Conservation (phyloP, 2,888 invertebrate species). For the Crepidodera aurea region DNA sequence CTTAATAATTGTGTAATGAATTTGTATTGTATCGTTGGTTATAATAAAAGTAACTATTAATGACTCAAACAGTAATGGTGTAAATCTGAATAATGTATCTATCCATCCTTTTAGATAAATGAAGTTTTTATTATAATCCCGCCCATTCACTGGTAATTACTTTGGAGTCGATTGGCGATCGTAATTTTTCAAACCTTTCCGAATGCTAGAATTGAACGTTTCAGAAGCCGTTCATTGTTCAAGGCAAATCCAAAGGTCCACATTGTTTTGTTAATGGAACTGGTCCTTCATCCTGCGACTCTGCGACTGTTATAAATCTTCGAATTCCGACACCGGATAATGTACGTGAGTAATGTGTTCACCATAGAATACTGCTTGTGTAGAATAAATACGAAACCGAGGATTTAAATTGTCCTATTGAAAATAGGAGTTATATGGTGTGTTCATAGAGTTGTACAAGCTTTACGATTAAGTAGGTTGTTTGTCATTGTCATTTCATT, state of each 20-base stretch:
- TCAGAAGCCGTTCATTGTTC: conserved; percentile 19
- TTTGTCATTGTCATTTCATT: too few species aligned
- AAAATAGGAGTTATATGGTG: background rate
- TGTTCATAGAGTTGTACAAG: background rate
- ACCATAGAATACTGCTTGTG: conserved; percentile 4
- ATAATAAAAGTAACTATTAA: too few species aligned
- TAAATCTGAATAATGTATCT: too few species aligned
- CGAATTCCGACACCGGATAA: conserved; percentile 33
- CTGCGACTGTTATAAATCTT: conserved; percentile 28
- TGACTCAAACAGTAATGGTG: too few species aligned
- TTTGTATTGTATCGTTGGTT: too few species aligned
- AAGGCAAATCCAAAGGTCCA: conserved; percentile 18
- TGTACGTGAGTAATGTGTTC: conserved; percentile 26
- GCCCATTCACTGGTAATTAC: conserved; percentile 18
- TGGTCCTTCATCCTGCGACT: background rate
- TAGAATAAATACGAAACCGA: conserved; percentile 14
- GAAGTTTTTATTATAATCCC: conserved; percentile 10
- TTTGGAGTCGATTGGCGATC: conserved; percentile 11
- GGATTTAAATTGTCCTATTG: conserved; percentile 16
- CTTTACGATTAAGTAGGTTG: too few species aligned
- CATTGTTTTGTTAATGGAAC: conserved; percentile 25
- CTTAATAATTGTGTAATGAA: too few species aligned
- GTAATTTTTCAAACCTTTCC: conserved; percentile 22
- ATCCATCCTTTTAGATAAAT: too few species aligned
- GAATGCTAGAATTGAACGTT: conserved; percentile 10